Evolutionary conservation across 2,797 vertebrate genomes (phyloP).

Genomic region (Linurgus olivaceus): DNA sequence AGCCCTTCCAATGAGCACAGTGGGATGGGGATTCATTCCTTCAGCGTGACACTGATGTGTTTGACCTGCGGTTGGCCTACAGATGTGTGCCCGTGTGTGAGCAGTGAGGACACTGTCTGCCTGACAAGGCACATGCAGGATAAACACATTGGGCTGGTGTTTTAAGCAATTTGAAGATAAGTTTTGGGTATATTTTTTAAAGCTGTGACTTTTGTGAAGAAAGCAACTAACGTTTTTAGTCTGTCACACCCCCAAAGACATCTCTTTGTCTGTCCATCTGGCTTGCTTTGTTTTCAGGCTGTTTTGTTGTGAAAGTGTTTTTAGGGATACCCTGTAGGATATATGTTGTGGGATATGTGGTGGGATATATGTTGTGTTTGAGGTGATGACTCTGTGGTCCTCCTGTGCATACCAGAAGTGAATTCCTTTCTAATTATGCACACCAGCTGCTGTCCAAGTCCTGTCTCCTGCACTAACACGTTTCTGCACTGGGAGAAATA

Average conservation of each 20-base stretch:
- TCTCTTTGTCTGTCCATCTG: background rate
- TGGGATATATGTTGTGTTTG: background rate
- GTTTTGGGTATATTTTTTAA: background rate
- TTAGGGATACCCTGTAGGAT: background rate
- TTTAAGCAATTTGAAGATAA: background rate
- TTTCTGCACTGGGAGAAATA: background rate
- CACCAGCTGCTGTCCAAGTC: background rate
- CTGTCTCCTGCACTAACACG: background rate
- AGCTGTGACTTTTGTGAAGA: background rate
- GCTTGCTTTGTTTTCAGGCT: background rate
- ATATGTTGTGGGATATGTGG: background rate
- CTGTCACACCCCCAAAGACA: background rate
- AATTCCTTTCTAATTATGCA: background rate
- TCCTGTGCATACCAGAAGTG: background rate
- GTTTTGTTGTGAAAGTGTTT: background rate
- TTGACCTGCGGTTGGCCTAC: background rate
- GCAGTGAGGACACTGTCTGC: background rate
- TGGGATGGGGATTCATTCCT: background rate
- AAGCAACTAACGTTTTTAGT: background rate
- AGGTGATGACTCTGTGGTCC: background rate
- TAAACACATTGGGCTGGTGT: background rate
- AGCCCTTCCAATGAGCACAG: background rate
- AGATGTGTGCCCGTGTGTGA: background rate
- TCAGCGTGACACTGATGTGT: background rate
- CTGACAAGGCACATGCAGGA: background rate